Base-by-base conservation (phyloP, 23 tunicate genomes). In the Ciona savignyi region DNA sequence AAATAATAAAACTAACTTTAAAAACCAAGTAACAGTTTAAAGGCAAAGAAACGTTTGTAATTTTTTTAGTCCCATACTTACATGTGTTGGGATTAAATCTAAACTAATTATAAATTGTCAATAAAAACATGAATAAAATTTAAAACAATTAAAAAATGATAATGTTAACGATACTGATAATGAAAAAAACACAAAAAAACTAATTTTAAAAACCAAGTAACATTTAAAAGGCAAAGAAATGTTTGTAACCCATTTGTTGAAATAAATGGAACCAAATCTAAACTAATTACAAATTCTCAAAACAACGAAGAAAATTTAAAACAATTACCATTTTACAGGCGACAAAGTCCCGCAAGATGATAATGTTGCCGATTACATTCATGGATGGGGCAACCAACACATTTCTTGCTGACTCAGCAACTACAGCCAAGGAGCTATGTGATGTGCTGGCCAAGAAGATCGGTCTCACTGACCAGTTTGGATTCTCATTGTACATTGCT, bases 341-440 rank as follows among this genome's bases (percentile, higher is more conserved):
- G 23, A 90, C 93, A 22, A 95, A 95, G 60, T 88, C 96, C 49
- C 88, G 88, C 69, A 88, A 89, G 65, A 90, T 95, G 21, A 79
- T 95, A 68, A 93, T 76, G 88, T 67, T 95, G 19, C 90, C 99
- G 51, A 85, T 95, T 27, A 95, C 99, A 0, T 95, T 95, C 78
- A 95, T 95, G 99, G 99, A 95, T 51, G 99, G 99, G 29, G 88
- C 86, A 4, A 95, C 96, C 2, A 89, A 84, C 64, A 88, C 96
- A 19, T 62, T 95, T 32, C 85, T 95, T 35, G 90, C 96, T 23
- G 99, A 95, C 66, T 88, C 96, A 6, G 96, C 99, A 0, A 76
- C 99, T 4, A 95, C 96, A 1, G 83, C 99, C 1, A 76, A 95
- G 62, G 99, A 95, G 51, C 51, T 95, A 34, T 83, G 87, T 27